Percentiles rank a stretch among this genome's conserved stretches.
phyloP scores from a whole-genome alignment of 2,797 vertebrate species.

The Acipenser ruthenus region DNA sequence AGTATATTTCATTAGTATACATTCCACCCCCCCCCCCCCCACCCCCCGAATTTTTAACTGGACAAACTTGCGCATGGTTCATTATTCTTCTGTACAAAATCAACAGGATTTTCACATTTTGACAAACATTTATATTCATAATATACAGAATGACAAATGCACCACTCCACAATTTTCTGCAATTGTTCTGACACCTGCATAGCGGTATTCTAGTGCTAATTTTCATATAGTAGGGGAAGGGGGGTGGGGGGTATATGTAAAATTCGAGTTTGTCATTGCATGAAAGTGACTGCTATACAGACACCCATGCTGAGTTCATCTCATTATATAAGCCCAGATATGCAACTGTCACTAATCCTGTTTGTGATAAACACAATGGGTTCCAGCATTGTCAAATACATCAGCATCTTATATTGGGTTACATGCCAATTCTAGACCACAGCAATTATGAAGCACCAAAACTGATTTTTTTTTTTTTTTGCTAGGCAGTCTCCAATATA shows the following conservation, averaged over 20 bases:
- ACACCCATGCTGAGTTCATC: slow-evolving; percentile 71
- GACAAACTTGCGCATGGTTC: too few species aligned
- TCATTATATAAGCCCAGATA: slow-evolving; percentile 69
- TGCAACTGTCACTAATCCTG: slow-evolving; percentile 64
- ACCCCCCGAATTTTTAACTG: too few species aligned
- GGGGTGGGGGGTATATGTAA: slow-evolving; percentile 51
- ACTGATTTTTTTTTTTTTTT: slow-evolving; percentile 51
- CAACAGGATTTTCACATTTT: too few species aligned
- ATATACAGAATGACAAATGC: too few species aligned
- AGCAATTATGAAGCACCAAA: slow-evolving; percentile 52
- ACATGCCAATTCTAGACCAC: slow-evolving; percentile 47
- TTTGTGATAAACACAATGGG: slow-evolving; percentile 61
- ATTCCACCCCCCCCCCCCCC: too few species aligned
- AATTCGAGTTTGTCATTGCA: slow-evolving; percentile 70
- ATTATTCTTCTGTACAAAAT: too few species aligned
- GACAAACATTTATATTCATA: too few species aligned
- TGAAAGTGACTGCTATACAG: slow-evolving; percentile 67
- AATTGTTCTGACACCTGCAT: too few species aligned
- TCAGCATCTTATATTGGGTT: slow-evolving; percentile 40
- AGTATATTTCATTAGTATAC: too few species aligned
- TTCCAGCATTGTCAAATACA: slow-evolving; percentile 59
- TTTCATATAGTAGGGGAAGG: slow-evolving; percentile 50
- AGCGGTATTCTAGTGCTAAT: slow-evolving; percentile 59
- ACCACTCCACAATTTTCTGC: too few species aligned
- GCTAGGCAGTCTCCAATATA: slow-evolving; percentile 28